Percentiles rank a stretch among this genome's conserved stretches.
Evolutionary conservation across 2,113 vertebrate species (phyloP).

Genomic region (Damaliscus lunatus): DNA sequence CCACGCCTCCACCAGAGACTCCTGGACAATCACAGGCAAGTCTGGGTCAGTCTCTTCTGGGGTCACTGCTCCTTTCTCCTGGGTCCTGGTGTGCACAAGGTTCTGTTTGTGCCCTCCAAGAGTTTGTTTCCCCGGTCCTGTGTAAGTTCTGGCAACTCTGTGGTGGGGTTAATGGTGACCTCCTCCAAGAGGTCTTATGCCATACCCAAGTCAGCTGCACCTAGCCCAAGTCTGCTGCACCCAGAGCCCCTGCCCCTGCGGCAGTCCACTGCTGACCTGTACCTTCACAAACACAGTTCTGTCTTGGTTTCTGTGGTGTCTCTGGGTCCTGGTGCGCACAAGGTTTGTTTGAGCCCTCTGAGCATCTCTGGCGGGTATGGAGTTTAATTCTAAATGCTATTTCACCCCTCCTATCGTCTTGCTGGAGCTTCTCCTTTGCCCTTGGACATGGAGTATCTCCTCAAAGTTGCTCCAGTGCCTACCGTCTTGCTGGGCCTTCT

Average conservation of each 20-base stretch:
- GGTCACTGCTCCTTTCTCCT: neutral
- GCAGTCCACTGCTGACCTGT: neutral
- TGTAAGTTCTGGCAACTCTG: neutral
- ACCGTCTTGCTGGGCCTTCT: neutral
- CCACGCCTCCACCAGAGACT: neutral
- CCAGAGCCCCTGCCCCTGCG: neutral
- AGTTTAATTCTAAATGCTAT: neutral
- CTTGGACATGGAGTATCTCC: no score
- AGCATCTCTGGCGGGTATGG: neutral
- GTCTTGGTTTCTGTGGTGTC: neutral
- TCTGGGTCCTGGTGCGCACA: neutral
- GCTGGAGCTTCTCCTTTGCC: neutral
- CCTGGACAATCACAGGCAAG: neutral
- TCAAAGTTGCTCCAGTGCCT: no score
- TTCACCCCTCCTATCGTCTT: neutral
- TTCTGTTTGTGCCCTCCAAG: neutral
- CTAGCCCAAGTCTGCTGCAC: neutral
- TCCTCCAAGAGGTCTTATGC: neutral
- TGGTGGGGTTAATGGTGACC: neutral
- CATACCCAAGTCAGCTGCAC: neutral
- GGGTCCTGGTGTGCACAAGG: neutral
- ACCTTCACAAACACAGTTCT: neutral
- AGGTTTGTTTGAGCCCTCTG: neutral
- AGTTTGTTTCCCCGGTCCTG: neutral
- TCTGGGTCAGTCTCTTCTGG: neutral